Conservation (phyloP, 2,113 vertebrate genomes). For the Elaphurus davidianus region DNA sequence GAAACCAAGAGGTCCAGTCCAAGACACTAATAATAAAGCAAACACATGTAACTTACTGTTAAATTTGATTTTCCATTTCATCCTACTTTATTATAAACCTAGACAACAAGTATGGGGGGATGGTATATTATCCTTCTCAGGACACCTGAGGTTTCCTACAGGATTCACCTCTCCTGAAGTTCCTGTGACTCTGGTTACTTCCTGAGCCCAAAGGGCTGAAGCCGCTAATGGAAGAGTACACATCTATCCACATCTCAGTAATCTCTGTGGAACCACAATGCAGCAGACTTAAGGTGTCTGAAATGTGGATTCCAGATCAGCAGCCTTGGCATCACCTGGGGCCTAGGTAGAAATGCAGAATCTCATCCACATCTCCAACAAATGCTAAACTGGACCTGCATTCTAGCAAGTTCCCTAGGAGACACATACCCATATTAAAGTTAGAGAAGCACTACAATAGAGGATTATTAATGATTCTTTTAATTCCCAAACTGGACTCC, state of each 20-base stretch:
- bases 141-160: too few species aligned
- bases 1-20: neutral
- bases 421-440: neutral
- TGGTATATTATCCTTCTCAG: neutral
- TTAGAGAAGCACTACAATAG: neutral
- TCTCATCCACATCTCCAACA: neutral
- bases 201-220: neutral
- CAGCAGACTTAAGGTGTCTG: neutral
- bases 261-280: neutral
- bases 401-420: neutral
- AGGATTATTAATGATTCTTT: neutral
- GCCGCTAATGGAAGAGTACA: neutral
- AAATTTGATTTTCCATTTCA: neutral
- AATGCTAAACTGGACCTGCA: neutral
- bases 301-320: neutral
- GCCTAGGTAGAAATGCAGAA: neutral
- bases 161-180: neutral
- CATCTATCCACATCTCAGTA: neutral
- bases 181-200: neutral
- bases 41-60: neutral
- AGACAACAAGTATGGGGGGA: accelerated
- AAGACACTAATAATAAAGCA: neutral
- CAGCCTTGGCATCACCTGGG: neutral
- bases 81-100: neutral
- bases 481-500: neutral